These are phyloP conservation scores for Empidonax alnorum DNA, from an alignment of 2,113 vertebrate genomes.

Conservation along the genomic window DNA sequence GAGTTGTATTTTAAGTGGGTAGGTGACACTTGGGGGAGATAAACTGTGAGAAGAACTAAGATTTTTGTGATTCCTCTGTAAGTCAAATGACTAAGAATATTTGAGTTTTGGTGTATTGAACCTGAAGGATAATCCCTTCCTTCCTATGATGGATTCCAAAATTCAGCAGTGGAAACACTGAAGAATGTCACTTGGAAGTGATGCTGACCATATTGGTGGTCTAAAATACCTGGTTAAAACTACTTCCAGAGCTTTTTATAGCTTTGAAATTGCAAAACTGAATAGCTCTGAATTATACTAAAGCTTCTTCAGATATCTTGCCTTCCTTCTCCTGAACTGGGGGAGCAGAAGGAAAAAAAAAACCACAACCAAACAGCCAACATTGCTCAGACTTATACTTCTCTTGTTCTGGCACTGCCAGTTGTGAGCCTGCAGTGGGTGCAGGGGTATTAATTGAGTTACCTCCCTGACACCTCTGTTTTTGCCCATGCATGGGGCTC, in stretches of 20 bases:
- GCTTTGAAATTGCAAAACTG: neutral
- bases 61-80: neutral
- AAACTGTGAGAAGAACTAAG: neutral
- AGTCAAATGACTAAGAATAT: neutral
- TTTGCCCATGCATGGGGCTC: neutral
- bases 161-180: neutral
- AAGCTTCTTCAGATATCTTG: neutral
- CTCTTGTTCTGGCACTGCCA: neutral
- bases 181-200: neutral
- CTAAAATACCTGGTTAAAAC: conserved; percentile 2
- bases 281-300: neutral
- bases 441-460: neutral
- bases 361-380: neutral
- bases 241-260: neutral
- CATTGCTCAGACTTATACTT: neutral
- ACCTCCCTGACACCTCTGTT: neutral
- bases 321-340: neutral
- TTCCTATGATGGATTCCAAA: neutral
- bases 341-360: neutral
- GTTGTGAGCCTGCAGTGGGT: neutral
- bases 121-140: neutral
- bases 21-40: neutral
- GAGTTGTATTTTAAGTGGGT: neutral
- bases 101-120: neutral
- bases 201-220: neutral